Conservation (phyloP, 2,888 invertebrate species). For the Phortica okadai region DNA sequence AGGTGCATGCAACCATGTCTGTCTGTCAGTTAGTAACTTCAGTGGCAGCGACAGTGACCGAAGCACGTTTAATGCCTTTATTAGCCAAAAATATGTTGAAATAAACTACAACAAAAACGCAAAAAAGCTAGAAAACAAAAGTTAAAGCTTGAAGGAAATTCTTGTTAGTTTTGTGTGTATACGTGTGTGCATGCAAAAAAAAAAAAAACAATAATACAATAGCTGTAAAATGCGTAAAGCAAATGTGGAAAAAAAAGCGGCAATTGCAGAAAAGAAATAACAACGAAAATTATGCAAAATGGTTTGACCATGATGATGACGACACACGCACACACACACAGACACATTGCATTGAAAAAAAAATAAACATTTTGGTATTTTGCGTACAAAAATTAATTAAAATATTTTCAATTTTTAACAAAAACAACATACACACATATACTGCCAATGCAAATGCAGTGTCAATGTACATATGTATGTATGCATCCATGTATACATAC, state of each 20-base stretch:
- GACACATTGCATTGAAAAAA: neutral
- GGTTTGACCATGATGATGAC: neutral
- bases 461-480: slow-evolving; percentile 11
- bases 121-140: neutral
- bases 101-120: neutral
- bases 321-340: slow-evolving; percentile 2
- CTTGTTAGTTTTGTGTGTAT: too few species aligned
- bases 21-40: neutral
- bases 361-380: slow-evolving; percentile 19
- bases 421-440: too few species aligned
- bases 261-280: too few species aligned
- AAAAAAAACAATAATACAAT: neutral
- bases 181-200: neutral
- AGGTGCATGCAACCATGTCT: neutral
- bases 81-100: neutral
- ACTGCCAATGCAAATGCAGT: slow-evolving; percentile 12
- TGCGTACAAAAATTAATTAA: slow-evolving; percentile 16
- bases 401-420: neutral
- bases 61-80: neutral
- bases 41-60: neutral
- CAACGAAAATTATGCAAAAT: too few species aligned
- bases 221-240: too few species aligned
- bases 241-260: too few species aligned
- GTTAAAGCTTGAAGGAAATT: neutral
- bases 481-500: slow-evolving; percentile 27